These are phyloP conservation scores for rat (Rattus norvegicus) DNA, from an alignment of 2,113 vertebrate genomes.

Conservation along the genomic window GRCr8 NC_086035.1:48501501-48502000, in stretches of 20 bases:
- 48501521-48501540: not conserved
- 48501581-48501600: not conserved
- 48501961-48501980: not conserved
- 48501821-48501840: not conserved
- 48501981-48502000: not conserved
- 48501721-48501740: not conserved
- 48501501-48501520: not conserved
- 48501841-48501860: not conserved
- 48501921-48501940: not conserved
- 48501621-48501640: not conserved
- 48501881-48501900: not conserved
- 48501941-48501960: not conserved
- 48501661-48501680: not conserved
- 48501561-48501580: not conserved
- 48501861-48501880: not conserved
- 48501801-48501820: not conserved
- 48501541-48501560: not conserved
- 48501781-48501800: not conserved
- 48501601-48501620: not conserved
- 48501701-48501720: not conserved
- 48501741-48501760: not conserved
- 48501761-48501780: constrained; percentile 6
- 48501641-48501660: not conserved
- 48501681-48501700: not conserved
- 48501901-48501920: not conserved